phyloP scores from a whole-genome alignment of 2,888 invertebrate genomes.

The Ceratothoa steindachneri region DNA sequence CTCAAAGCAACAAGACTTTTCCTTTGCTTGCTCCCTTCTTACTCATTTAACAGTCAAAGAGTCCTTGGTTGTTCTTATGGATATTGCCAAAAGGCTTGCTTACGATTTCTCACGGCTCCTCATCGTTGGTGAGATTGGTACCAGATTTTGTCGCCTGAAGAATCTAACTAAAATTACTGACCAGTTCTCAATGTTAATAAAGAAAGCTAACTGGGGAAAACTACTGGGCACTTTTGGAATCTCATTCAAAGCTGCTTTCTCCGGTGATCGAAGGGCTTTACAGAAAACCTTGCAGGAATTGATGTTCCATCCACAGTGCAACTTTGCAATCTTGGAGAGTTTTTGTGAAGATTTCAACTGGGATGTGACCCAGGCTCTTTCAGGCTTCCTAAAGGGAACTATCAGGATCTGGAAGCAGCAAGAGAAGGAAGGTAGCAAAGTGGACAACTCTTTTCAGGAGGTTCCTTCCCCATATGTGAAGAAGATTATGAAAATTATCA shows the following conservation, averaged over 20 bases:
- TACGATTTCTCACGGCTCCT: constrained; percentile 31
- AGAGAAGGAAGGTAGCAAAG: constrained; percentile 6
- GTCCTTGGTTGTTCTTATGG: constrained; percentile 23
- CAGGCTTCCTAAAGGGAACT: constrained; percentile 24
- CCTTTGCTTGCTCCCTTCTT: constrained; percentile 28
- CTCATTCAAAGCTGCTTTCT: constrained; percentile 40
- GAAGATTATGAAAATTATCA: constrained; percentile 28
- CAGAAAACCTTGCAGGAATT: constrained; percentile 22
- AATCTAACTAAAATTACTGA: constrained; percentile 20
- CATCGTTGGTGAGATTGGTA: constrained; percentile 28
- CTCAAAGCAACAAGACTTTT: constrained; percentile 25
- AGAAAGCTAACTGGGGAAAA: constrained; percentile 40
- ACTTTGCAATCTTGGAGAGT: constrained; percentile 28
- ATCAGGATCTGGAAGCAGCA: constrained; percentile 17
- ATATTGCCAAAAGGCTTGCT: constrained; percentile 41
- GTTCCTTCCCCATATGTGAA: constrained; percentile 23
- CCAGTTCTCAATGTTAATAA: constrained; percentile 30
- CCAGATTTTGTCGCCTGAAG: constrained; percentile 25
- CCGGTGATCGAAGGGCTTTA: constrained; percentile 20
- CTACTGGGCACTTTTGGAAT: constrained; percentile 27
- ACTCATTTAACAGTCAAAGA: constrained; percentile 24
- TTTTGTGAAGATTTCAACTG: constrained; percentile 33
- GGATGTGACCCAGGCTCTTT: constrained; percentile 26
- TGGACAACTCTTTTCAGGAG: constrained; percentile 4
- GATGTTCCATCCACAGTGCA: constrained; percentile 27